A percentile compares a stretch with the other conserved stretches of the same genome.
These are phyloP conservation scores for Patella depressa DNA, from an alignment of 2,888 invertebrate genomes.

Conservation along the genomic window DNA sequence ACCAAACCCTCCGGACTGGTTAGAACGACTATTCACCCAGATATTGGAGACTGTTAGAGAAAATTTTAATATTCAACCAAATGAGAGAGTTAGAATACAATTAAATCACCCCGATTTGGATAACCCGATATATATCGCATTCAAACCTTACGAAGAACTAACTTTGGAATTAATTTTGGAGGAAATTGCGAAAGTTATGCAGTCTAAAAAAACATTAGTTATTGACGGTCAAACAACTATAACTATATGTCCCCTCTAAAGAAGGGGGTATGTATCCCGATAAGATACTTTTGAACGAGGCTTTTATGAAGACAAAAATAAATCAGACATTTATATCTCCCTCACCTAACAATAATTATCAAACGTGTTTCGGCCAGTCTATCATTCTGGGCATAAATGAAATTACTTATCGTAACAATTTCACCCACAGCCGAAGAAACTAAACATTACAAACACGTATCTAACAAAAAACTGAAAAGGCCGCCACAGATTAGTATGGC, in stretches of 20 bases:
- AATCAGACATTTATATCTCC: not conserved
- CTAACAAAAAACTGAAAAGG: not conserved
- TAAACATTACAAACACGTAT: not conserved
- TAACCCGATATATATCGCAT: not conserved
- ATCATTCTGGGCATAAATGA: not conserved
- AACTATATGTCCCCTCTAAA: too few relatives aligned
- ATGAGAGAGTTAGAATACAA: not conserved
- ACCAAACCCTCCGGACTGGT: not conserved
- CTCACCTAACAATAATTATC: not conserved
- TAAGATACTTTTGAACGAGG: too few relatives aligned
- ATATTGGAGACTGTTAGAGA: not conserved
- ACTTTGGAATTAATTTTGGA: too few relatives aligned
- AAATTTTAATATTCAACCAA: not conserved
- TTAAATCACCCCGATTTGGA: not conserved
- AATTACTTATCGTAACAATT: not conserved
- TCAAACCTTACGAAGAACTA: too few relatives aligned
- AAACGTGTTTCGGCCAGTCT: not conserved
- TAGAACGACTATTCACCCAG: not conserved
- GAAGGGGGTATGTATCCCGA: too few relatives aligned
- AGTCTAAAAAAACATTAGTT: not conserved
- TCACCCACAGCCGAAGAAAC: not conserved
- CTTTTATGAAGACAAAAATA: too few relatives aligned
- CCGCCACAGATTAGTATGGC: not conserved
- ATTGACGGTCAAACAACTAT: too few relatives aligned
- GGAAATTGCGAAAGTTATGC: not conserved